Evolutionary conservation across 2,888 invertebrate genomes (phyloP), one percentile per base, ranked within the genome.

Genomic region (Brachypalpus laphriformis): DNA sequence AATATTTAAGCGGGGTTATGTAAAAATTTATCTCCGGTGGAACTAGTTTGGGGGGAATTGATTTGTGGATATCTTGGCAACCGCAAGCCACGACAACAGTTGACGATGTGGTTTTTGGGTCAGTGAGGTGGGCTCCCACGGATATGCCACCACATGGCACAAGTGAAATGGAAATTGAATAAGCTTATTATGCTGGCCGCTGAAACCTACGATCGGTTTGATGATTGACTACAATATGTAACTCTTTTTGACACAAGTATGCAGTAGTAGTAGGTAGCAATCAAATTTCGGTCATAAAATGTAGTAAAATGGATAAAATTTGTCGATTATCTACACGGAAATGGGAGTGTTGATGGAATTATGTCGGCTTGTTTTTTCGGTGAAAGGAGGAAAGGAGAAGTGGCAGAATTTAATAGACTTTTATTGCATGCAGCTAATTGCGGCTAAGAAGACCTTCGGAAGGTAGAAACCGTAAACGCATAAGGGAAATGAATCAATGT

Each of bases 121-220:
- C 85, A 76, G 63, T 34, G 37, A 42, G 45, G 81, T 85, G 66
- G 80, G 81, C 85, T 81, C 75, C 85, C 85, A 85, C 85, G 57
- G 81, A 37, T 74, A 83, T 72, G 78, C 83, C 74, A 54, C 47
- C 22, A n/a, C 42, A 70, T 45, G 68, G 70, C 66, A 76, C 75
- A 71, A 85, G 75, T 81, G 75, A 71, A 81, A 81, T 76, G 65
- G 61, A 85, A 85, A 85, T 80, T 85, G 78, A 78, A 83, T 74
- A 83, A 83, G 68, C 51, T 51, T 51, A 78, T 77, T 82, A 71
- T 82, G 82, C 65, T 71, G 66, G 40, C 14, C 54, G 63, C 51
- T 61, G 37, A 81, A 74, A 37, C 82, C 82, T 66, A 82, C 82
- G 63, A 71, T 65, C 49, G 57, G 59, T 51, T 72, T 65, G 56